Conservation (phyloP, 2,888 invertebrate species). For the Noctua janthina region DNA sequence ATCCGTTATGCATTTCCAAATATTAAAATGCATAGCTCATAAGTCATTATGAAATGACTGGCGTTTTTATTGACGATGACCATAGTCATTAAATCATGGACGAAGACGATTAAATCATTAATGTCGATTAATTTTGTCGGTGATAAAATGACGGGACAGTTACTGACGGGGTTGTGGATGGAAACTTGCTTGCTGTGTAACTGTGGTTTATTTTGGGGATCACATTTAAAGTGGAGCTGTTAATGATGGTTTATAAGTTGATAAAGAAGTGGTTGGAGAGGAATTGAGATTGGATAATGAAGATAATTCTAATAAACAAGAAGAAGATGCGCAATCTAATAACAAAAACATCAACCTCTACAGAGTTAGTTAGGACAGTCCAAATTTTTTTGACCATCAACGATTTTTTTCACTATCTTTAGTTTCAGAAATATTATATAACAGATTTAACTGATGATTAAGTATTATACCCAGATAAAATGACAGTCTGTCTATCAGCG, state of each 20-base stretch:
- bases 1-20: slow-evolving; percentile 40
- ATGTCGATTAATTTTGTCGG: slow-evolving; percentile 41
- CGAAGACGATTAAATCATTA: slow-evolving; percentile 54
- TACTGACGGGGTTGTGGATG: slow-evolving; percentile 20
- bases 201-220: not conserved
- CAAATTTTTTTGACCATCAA: not conserved
- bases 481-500: not conserved
- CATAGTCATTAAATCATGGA: slow-evolving; percentile 38
- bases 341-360: not conserved
- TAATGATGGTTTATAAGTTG: not conserved
- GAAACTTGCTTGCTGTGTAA: not conserved
- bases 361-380: not conserved
- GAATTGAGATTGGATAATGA: too few relatives aligned
- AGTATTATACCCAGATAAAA: not conserved
- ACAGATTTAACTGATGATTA: not conserved
- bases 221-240: not conserved
- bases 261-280: not conserved
- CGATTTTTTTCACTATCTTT: not conserved
- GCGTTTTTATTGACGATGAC: slow-evolving; percentile 54
- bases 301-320: not conserved
- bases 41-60: slow-evolving; percentile 57
- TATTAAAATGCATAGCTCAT: slow-evolving; percentile 50
- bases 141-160: slow-evolving; percentile 24
- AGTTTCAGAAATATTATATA: too few relatives aligned
- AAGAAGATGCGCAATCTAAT: not conserved